phyloP scores from a whole-genome alignment of 2,113 vertebrate species.

The Orycteropus afer region DNA sequence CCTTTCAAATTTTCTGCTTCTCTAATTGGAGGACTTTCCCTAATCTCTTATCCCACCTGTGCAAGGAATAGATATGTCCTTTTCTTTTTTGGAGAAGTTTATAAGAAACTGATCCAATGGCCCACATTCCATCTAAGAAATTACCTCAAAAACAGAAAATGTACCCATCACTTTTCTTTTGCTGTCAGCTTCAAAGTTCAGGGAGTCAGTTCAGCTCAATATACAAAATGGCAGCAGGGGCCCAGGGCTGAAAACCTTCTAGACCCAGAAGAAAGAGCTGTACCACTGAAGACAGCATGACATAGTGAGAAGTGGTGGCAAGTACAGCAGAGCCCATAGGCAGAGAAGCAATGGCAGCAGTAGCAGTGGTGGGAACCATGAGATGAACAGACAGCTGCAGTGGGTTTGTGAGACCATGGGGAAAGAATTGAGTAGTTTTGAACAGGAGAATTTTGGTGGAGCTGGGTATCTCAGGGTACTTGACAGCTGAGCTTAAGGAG shows the following conservation, averaged over 20 bases:
- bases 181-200: too few species aligned
- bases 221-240: neutral
- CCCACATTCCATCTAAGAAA: neutral
- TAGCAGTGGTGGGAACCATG: neutral
- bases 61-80: neutral
- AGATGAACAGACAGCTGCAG: neutral
- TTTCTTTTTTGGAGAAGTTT: neutral
- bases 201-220: neutral
- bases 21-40: neutral
- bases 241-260: neutral
- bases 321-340: neutral
- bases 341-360: neutral
- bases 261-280: too few species aligned
- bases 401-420: neutral
- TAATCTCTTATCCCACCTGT: neutral
- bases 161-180: fast-evolving
- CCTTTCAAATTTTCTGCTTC: neutral
- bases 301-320: neutral
- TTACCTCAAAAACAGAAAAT: neutral
- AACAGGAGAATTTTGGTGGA: neutral
- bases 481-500: too few species aligned
- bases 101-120: neutral
- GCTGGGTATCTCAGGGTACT: too few species aligned
- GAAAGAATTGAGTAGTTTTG: neutral
- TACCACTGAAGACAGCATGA: neutral